Evolutionary conservation across 2,797 vertebrate species (phyloP), one percentile per base, ranked within the genome.

Genomic region (Semotilus atromaculatus): DNA sequence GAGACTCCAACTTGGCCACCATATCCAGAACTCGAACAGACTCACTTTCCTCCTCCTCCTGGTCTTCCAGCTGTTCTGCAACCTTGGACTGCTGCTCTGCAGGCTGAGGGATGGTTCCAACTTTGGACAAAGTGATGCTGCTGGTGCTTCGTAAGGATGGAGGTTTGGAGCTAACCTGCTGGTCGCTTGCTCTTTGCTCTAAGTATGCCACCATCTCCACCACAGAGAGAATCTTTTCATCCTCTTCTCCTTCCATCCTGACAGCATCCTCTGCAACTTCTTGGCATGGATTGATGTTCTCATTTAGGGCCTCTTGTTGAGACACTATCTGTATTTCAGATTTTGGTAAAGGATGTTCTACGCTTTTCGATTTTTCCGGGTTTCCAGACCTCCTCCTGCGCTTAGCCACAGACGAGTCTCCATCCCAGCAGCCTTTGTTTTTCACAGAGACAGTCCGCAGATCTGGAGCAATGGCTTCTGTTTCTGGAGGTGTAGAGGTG

Each of bases 151-250:
- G 90, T 82, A 94, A 76, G 18, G 84, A 5, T 81, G 91, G 91
- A 40, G 90, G 93, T 92, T 97, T 98, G 0, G 92, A 74, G 76
- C 94, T 94, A 0, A 90, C 92, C 84, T 95, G 94, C 60, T 95
- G 92, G 82, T 96, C 92, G 0, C 88, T 96, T 0, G 95, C 96
- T 85, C 96, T 95, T 87, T 96, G 97, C 92, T 99, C 98, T 70
- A 99, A 92, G 66, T 97, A 97, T 1, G 97, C 97, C 38, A 99
- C 98, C 96, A 98, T 99, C 92, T 99, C 97, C 5, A 96, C 95
- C n/a, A 99, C 98, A 0, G 97, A 98, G 21, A 98, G 89, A 2
- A 93, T 92, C 26, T 95, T 93, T 72, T 92, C 94, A 0, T 75
- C 62, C 36, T 89, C 89, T 68, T 78, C 83, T 26, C 0, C 58